phyloP scores from a whole-genome alignment of 2,797 vertebrate genomes.

The Thaleichthys pacificus region DNA sequence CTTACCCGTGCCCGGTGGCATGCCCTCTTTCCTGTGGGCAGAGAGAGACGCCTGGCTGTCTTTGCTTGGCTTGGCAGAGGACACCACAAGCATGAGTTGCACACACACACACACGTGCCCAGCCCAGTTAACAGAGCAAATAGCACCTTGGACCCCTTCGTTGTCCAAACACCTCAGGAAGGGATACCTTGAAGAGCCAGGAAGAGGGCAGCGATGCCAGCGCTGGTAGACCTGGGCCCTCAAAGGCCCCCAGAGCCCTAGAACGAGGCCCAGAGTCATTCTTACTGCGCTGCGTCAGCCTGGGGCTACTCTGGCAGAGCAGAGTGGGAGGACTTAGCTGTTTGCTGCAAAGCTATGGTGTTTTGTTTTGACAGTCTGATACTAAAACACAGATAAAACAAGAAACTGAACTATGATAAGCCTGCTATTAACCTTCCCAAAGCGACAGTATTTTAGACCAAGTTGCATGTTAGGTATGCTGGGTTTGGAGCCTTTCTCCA shows the following conservation, averaged over 20 bases:
- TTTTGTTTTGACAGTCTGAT: neutral
- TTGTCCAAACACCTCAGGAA: constrained; percentile 17
- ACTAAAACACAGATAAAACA: neutral
- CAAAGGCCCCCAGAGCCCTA: neutral
- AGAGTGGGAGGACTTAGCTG: neutral
- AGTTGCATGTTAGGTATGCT: neutral
- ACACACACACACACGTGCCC: constrained; percentile 1
- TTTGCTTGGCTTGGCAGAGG: constrained; percentile 7
- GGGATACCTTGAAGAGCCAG: no score
- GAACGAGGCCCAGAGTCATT: neutral
- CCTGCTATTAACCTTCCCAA: neutral
- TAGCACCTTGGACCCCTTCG: neutral
- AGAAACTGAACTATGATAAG: neutral
- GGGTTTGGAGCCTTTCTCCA: no score
- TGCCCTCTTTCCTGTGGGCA: constrained; percentile 3
- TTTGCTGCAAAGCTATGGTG: neutral
- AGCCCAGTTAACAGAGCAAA: constrained; percentile 8
- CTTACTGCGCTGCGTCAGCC: neutral
- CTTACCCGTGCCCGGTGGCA: neutral
- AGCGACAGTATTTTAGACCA: neutral
- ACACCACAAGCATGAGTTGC: neutral
- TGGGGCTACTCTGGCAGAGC: neutral
- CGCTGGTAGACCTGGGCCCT: neutral
- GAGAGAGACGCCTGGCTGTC: constrained; percentile 8
- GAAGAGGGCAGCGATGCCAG: no score